phyloP scores from a whole-genome alignment of 2,113 vertebrate genomes.

The Psophia crepitans region DNA sequence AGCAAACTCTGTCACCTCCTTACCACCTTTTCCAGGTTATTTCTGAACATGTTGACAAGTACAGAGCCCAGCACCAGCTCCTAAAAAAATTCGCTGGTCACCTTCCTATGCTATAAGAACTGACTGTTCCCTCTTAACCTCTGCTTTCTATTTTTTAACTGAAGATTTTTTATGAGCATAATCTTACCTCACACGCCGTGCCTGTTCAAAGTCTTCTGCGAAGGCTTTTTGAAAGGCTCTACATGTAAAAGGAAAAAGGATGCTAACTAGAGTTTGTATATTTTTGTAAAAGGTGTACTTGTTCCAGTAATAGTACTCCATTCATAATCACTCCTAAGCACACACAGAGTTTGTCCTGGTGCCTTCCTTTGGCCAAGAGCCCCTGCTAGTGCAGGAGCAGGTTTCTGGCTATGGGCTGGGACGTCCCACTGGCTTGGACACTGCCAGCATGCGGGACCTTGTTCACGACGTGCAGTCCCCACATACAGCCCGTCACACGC shows the following conservation, averaged over 20 bases:
- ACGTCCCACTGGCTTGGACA: neutral
- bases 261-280: conserved; percentile 57
- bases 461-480: neutral
- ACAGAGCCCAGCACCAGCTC: neutral
- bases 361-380: conserved; percentile 30
- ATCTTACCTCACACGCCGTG: neutral
- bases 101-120: neutral
- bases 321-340: conserved; percentile 39
- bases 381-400: neutral
- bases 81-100: neutral
- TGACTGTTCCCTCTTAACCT: conserved; percentile 14
- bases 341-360: conserved; percentile 1
- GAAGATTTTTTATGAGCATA: neutral
- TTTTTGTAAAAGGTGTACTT: conserved; percentile 63
- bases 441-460: neutral
- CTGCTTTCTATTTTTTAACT: conserved; percentile 19
- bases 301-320: conserved; percentile 37
- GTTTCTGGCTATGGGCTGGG: neutral
- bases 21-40: conserved; percentile 25
- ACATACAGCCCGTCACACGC: neutral
- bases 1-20: conserved; percentile 5
- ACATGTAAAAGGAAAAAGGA: conserved; percentile 51
- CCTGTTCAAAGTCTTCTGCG: conserved; percentile 58
- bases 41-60: conserved; percentile 52
- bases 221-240: conserved; percentile 27